phyloP scores from a whole-genome alignment of 2,888 invertebrate genomes.

The Drosophila yooni region DNA sequence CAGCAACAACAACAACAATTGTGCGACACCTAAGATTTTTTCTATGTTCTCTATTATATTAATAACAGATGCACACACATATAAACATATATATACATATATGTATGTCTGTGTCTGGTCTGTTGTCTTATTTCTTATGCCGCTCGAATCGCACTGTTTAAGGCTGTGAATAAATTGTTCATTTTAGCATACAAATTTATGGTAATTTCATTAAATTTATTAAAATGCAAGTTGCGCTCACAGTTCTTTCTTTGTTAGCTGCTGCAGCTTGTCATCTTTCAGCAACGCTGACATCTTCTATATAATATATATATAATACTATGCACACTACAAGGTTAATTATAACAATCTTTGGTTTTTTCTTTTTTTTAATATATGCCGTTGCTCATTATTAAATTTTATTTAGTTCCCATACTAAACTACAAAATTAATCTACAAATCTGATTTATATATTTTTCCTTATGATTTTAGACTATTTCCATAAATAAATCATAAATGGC shows the following conservation, averaged over 20 bases:
- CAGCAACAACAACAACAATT: slow-evolving; percentile 38
- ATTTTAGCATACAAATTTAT: slow-evolving; percentile 67
- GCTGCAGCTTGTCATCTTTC: slow-evolving; percentile 19
- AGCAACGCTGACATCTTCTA: slow-evolving; percentile 10
- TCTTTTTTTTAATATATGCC: not conserved
- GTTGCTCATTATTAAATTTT: not conserved
- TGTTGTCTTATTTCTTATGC: slow-evolving; percentile 57
- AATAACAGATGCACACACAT: slow-evolving; percentile 15
- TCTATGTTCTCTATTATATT: slow-evolving; percentile 46
- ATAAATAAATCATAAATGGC: not conserved
- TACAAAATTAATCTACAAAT: not conserved
- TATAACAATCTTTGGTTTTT: not conserved
- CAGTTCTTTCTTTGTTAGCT: slow-evolving; percentile 36
- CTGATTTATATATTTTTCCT: not conserved
- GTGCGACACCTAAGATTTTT: slow-evolving; percentile 58
- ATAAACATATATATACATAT: slow-evolving; percentile 1
- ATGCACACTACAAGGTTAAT: slow-evolving; percentile 27
- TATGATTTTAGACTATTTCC: not conserved
- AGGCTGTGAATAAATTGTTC: slow-evolving; percentile 65
- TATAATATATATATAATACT: not conserved
- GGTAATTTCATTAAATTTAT: slow-evolving; percentile 60
- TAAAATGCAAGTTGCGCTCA: slow-evolving; percentile 62
- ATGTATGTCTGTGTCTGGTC: slow-evolving; percentile 25
- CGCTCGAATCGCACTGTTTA: slow-evolving; percentile 59
- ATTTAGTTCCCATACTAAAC: not conserved